phyloP scores from a whole-genome alignment of 2,888 invertebrate species.

The Phortica magna region DNA sequence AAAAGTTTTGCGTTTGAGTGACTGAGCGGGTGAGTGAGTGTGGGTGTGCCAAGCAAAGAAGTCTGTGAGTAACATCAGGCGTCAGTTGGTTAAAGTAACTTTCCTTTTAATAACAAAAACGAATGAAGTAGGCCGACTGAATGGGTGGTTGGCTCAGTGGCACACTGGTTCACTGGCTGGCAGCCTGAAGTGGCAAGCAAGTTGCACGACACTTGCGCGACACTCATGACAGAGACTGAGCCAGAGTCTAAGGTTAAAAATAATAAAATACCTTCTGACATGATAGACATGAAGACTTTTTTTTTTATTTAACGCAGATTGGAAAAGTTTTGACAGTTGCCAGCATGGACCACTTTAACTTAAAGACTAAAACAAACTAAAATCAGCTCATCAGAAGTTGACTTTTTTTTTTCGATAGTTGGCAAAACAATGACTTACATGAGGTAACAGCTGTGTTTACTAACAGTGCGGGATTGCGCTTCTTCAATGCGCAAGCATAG shows the following conservation, averaged over 20 bases:
- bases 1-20: not conserved
- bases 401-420: not conserved
- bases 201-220: not conserved
- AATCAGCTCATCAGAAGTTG: constrained; percentile 1
- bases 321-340: constrained; percentile 71
- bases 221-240: constrained; percentile 1
- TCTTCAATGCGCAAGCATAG: too few relatives aligned
- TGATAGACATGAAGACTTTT: constrained; percentile 72
- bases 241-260: constrained; percentile 57
- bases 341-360: constrained; percentile 45
- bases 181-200: not conserved
- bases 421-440: not conserved
- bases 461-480: not conserved
- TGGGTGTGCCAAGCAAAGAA: not conserved
- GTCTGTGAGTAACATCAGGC: constrained; percentile 19
- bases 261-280: constrained; percentile 72
- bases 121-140: not conserved
- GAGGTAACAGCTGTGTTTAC: not conserved
- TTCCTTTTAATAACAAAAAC: not conserved
- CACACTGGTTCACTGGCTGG: not conserved
- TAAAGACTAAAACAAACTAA: constrained; percentile 2
- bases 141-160: not conserved
- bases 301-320: constrained; percentile 70
- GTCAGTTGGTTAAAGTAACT: constrained; percentile 50
- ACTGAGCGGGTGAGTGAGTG: constrained; percentile 3